A percentile compares a stretch with the other conserved stretches of the same genome.
Conservation (phyloP, 2,797 vertebrate species). For the Sphaeramia orbicularis region DNA sequence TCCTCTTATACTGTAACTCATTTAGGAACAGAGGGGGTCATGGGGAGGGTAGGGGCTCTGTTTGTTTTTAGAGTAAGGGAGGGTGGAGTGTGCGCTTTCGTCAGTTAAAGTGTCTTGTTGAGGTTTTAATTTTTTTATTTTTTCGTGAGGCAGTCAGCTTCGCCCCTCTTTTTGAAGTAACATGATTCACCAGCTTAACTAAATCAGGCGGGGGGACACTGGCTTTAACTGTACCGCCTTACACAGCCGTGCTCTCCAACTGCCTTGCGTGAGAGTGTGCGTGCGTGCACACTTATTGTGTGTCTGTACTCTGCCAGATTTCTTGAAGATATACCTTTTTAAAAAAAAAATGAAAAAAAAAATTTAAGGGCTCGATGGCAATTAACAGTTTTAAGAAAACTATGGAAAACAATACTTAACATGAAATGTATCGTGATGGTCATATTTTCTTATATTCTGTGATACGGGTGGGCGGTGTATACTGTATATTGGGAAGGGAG, state of each 20-base stretch:
- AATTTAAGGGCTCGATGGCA: constrained; percentile 86
- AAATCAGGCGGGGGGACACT: constrained; percentile 77
- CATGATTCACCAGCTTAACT: constrained; percentile 86
- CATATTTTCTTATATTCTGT: constrained; percentile 86
- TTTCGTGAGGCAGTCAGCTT: constrained; percentile 77
- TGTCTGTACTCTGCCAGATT: constrained; percentile 79
- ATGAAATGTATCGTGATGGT: constrained; percentile 84
- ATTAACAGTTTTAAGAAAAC: constrained; percentile 85
- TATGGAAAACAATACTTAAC: constrained; percentile 83
- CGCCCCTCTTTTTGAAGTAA: constrained; percentile 74
- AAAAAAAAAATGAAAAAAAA: constrained; percentile 67
- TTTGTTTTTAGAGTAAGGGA: constrained; percentile 62
- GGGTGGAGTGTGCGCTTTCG: constrained; percentile 66
- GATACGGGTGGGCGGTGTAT: constrained; percentile 69
- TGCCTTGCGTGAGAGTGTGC: constrained; percentile 76
- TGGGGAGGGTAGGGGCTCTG: constrained; percentile 30
- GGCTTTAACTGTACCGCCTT: constrained; percentile 84
- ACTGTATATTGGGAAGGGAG: constrained; percentile 74
- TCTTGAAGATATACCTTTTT: constrained; percentile 82
- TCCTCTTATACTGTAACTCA: constrained; percentile 80
- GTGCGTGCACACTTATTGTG: constrained; percentile 62
- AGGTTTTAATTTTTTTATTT: constrained; percentile 60
- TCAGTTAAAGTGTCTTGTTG: constrained; percentile 77
- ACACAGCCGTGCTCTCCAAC: constrained; percentile 81
- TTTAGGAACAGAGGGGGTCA: constrained; percentile 72